Evolutionary conservation across 1,140 invertebrate genomes (phyloP).

Genomic region (Pseudomyrmex dendroicus): DNA sequence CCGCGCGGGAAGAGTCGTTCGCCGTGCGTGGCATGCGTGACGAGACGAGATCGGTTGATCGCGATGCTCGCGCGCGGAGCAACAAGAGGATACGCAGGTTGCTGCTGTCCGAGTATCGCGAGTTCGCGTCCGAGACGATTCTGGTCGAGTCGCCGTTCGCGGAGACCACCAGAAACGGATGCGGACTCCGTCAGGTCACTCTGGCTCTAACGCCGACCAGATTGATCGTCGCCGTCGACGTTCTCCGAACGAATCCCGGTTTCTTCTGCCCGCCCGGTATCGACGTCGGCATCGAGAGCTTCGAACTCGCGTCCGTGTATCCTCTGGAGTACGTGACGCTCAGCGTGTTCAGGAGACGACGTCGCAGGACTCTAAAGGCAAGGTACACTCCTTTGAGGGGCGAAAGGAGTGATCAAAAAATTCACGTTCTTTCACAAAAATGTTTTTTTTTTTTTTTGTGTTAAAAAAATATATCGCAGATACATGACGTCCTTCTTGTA

Average conservation of each 20-base stretch:
- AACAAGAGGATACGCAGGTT: constrained; percentile 87
- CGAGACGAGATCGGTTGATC: neutral
- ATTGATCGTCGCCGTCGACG: constrained; percentile 86
- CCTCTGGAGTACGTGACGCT: constrained; percentile 86
- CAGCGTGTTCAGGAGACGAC: constrained; percentile 85
- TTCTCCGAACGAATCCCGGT: constrained; percentile 77
- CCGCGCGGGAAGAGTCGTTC: constrained; percentile 13
- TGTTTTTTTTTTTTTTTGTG: too few species aligned
- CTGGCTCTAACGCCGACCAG: constrained; percentile 87
- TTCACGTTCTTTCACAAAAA: too few species aligned
- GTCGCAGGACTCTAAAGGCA: constrained; percentile 86
- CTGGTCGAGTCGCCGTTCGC: constrained; percentile 88
- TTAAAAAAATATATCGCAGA: too few species aligned
- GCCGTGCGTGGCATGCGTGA: constrained; percentile 28
- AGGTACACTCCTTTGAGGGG: constrained; percentile 79
- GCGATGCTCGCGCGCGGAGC: constrained; percentile 75
- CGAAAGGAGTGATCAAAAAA: neutral
- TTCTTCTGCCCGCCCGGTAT: constrained; percentile 78
- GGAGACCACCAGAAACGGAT: constrained; percentile 87
- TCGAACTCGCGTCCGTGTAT: constrained; percentile 87
- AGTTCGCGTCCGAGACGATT: constrained; percentile 85
- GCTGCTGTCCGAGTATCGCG: constrained; percentile 86
- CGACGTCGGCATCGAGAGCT: constrained; percentile 86
- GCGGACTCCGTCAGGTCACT: constrained; percentile 86
- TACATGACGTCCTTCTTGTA: too few species aligned